phyloP scores from a whole-genome alignment of 2,113 vertebrate species.

The Megaceryle torquata region DNA sequence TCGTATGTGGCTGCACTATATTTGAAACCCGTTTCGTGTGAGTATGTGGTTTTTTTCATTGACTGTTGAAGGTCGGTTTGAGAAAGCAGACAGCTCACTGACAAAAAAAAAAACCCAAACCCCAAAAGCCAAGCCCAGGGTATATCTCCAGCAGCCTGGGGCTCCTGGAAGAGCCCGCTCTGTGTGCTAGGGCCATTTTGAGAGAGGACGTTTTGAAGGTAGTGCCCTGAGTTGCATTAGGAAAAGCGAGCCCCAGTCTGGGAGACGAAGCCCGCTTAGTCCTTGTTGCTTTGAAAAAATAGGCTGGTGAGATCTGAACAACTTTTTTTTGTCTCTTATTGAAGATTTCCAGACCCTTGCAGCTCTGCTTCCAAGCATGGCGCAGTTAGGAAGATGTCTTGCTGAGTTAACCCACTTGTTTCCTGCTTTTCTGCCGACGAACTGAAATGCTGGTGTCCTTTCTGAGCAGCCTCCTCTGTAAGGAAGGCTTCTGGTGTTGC shows the following conservation, averaged over 20 bases:
- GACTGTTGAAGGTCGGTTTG: neutral
- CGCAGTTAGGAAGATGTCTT: neutral
- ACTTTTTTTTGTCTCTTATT: neutral
- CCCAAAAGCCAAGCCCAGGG: no score
- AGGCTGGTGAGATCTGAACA: neutral
- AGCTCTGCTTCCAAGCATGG: neutral
- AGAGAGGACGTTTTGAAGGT: neutral
- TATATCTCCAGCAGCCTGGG: neutral
- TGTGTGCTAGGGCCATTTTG: neutral
- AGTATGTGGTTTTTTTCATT: fast-evolving
- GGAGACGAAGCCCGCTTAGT: neutral
- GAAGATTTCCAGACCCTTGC: neutral
- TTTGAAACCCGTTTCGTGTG: neutral
- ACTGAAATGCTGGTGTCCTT: neutral
- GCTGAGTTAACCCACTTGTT: neutral
- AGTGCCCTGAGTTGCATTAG: neutral
- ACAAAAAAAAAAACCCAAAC: no score
- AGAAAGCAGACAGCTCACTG: neutral
- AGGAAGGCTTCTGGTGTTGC: neutral
- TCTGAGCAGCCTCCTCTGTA: neutral
- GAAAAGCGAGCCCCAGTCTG: neutral
- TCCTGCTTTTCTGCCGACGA: neutral
- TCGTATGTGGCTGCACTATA: fast-evolving
- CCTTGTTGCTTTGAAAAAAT: neutral
- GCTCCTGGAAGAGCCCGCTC: neutral